Evolutionary conservation across 2,888 invertebrate genomes (phyloP).

Genomic region (Cephus sareptanus): DNA sequence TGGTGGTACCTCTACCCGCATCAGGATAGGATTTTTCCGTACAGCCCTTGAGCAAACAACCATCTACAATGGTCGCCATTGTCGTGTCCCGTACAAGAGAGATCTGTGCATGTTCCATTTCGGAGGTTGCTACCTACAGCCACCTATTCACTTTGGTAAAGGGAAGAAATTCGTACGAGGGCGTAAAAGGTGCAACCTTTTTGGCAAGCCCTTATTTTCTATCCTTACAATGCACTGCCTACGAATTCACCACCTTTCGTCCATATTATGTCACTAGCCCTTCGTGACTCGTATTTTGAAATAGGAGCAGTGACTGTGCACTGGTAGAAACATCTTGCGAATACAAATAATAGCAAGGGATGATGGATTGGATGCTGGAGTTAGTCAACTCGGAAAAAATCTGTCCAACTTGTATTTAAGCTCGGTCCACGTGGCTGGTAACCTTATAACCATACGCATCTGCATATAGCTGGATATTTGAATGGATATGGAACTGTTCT

Average conservation of each 20-base stretch:
- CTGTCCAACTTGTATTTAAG: not conserved
- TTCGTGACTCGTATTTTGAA: constrained; percentile 1
- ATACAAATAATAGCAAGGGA: constrained; percentile 13
- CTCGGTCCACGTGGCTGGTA: not conserved
- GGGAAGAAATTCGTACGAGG: constrained; percentile 48
- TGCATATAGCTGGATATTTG: not conserved
- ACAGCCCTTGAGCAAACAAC: constrained; percentile 53
- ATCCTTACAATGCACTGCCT: not conserved
- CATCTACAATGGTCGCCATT: constrained; percentile 46
- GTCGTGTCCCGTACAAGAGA: constrained; percentile 25
- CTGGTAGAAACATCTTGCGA: constrained; percentile 18
- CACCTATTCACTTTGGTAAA: constrained; percentile 18
- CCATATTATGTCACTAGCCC: constrained; percentile 2
- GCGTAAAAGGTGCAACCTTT: constrained; percentile 50
- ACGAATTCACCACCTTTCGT: not conserved
- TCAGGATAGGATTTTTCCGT: constrained; percentile 30
- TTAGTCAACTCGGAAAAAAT: not conserved
- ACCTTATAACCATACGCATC: not conserved
- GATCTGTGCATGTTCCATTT: constrained; percentile 24
- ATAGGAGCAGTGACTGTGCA: constrained; percentile 6
- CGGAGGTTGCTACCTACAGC: constrained; percentile 16
- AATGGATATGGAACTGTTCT: not conserved
- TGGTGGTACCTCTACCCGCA: constrained; percentile 11
- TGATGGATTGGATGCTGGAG: constrained; percentile 13
- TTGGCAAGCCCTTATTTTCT: constrained; percentile 33